phyloP scores from a whole-genome alignment of 1,140 invertebrate genomes.

The Cydia splendana region DNA sequence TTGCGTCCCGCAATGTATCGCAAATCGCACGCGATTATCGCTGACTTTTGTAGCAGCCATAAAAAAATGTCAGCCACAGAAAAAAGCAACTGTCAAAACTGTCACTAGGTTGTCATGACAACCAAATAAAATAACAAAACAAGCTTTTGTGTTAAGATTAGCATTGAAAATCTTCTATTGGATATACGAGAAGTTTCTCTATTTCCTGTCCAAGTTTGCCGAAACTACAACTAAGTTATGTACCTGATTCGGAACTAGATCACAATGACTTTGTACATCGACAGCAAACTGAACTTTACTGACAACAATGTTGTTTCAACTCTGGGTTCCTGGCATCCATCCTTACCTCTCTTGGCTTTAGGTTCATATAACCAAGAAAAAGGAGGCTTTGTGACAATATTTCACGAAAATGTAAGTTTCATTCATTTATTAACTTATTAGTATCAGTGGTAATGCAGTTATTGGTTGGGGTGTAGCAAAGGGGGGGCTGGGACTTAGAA shows the following conservation, averaged over 20 bases:
- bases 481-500: no score
- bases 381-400: conserved; percentile 93
- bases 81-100: not conserved
- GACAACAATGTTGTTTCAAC: conserved; percentile 87
- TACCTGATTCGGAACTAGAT: not conserved
- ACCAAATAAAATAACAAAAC: conserved; percentile 5
- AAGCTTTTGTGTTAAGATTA: not conserved
- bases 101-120: conserved; percentile 15
- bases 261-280: conserved; percentile 88
- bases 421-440: conserved; percentile 6
- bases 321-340: conserved; percentile 89
- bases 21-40: not conserved
- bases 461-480: no score
- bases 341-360: conserved; percentile 89
- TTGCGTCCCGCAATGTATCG: no score
- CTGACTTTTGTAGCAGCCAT: not conserved
- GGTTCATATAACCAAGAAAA: conserved; percentile 92
- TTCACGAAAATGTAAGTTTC: conserved; percentile 89
- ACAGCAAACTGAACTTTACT: conserved; percentile 85
- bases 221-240: not conserved
- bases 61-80: not conserved
- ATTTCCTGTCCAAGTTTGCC: not conserved
- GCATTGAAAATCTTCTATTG: not conserved
- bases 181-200: not conserved
- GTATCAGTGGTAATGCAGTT: not conserved